These are phyloP conservation scores for Phodopus roborovskii DNA, from an alignment of 2,113 vertebrate species.

Conservation along the genomic window DNA sequence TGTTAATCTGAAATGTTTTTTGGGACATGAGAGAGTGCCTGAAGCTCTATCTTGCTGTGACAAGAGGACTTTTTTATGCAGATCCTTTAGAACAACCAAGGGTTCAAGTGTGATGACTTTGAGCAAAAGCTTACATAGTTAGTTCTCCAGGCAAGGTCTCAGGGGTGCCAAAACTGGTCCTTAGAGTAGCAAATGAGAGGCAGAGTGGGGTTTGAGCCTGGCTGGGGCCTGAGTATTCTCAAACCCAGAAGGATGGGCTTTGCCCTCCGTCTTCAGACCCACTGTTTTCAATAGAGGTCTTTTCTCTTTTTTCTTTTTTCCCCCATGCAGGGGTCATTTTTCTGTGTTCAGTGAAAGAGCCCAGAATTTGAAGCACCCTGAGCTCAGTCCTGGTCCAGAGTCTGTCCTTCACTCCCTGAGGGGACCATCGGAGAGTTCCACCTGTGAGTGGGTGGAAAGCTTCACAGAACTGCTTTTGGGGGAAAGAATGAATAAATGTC, in stretches of 20 bases:
- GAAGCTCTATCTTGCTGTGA: not conserved
- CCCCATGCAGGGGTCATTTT: not conserved
- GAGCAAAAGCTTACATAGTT: not conserved
- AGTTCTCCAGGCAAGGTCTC: not conserved
- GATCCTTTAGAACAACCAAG: not conserved
- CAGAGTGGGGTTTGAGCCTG: not conserved
- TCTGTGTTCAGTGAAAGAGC: not conserved
- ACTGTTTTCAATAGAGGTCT: not conserved
- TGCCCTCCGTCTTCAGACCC: not conserved
- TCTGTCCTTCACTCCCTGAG: not conserved
- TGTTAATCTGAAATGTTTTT: constrained; percentile 39
- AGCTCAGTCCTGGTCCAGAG: not conserved
- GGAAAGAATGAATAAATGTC: not conserved
- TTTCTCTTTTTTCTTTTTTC: not conserved
- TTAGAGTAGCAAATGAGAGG: not conserved
- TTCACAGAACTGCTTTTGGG: not conserved
- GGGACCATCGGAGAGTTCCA: fast-evolving
- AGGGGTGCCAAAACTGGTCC: not conserved
- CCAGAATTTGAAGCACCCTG: not conserved
- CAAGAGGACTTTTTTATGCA: not conserved
- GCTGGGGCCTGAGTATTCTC: not conserved
- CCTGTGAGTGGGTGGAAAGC: not conserved
- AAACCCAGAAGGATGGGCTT: fast-evolving
- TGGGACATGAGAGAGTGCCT: not conserved
- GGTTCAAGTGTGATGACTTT: not conserved